A percentile compares a stretch with the other conserved stretches of the same genome.
Conservation (phyloP, 1,140 invertebrate species). For the Atopsyche davidsoni region DNA sequence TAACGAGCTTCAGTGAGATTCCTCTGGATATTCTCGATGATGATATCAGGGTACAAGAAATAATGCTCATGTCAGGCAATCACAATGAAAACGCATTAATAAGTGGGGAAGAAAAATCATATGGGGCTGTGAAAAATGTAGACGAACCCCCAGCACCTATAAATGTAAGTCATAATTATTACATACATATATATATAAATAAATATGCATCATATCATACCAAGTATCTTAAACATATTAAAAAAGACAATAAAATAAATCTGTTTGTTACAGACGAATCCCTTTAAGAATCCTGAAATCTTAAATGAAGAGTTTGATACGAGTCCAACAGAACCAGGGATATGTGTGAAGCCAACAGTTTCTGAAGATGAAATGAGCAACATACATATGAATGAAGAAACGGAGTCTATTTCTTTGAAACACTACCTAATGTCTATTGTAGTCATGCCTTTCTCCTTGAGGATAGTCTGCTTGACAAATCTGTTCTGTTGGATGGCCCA, state of each 20-base stretch:
- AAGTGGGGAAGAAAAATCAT: constrained; percentile 23
- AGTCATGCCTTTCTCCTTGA: constrained; percentile 80
- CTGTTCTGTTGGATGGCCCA: constrained; percentile 97
- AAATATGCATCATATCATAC: background rate
- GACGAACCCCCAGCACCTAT: constrained; percentile 3
- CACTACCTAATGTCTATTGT: constrained; percentile 86
- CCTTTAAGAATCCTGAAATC: constrained; percentile 19
- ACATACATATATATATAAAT: background rate
- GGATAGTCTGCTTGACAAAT: constrained; percentile 87
- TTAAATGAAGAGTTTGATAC: constrained; percentile 12
- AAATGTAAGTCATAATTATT: constrained; percentile 8
- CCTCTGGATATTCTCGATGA: constrained; percentile 54
- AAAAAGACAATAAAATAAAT: too few species aligned
- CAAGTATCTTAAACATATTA: constrained; percentile 1
- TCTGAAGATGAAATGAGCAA: background rate
- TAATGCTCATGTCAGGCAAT: constrained; percentile 17
- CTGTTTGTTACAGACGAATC: constrained; percentile 22
- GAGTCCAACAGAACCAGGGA: background rate
- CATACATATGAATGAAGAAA: constrained; percentile 29
- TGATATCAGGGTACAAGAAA: constrained; percentile 29
- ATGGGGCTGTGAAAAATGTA: constrained; percentile 15
- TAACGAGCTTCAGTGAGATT: constrained; percentile 85
- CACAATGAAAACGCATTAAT: constrained; percentile 20
- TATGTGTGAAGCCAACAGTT: background rate
- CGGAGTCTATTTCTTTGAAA: constrained; percentile 46